Percentiles rank a stretch among this genome's conserved stretches.
phyloP scores from a whole-genome alignment of 2,888 invertebrate genomes.

The Horisme vitalbata region DNA sequence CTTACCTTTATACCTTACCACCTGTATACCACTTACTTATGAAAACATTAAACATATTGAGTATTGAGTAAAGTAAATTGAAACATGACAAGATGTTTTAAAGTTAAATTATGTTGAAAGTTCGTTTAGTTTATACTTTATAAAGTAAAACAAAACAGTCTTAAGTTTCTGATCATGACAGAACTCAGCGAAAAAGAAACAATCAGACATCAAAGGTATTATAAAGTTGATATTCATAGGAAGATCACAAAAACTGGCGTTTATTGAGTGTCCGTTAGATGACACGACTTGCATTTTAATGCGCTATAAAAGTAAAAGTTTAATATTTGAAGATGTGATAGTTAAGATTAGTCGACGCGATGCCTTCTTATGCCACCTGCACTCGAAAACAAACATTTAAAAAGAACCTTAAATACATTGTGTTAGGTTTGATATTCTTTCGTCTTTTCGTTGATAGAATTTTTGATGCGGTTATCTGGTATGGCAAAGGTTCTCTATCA shows the following conservation, averaged over 20 bases:
- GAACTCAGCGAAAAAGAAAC: no score
- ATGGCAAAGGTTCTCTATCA: conserved; percentile 56
- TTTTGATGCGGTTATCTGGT: conserved; percentile 74
- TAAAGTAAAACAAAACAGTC: no score
- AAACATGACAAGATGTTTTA: no score
- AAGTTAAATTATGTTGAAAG: no score
- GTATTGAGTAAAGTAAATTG: no score
- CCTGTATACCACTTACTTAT: no score
- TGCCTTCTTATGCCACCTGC: conserved; percentile 73
- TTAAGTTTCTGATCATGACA: no score
- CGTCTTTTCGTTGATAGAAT: conserved; percentile 40
- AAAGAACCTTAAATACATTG: conserved; percentile 30
- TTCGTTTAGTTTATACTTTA: no score
- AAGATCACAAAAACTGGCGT: conserved; percentile 39
- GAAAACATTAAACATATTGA: no score
- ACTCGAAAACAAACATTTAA: conserved; percentile 45
- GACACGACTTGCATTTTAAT: conserved; percentile 73
- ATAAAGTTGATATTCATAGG: conserved; percentile 29
- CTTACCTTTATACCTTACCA: no score
- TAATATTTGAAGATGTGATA: conserved; percentile 73
- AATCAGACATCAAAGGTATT: no score
- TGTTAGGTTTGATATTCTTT: conserved; percentile 18
- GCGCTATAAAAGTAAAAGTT: conserved; percentile 77
- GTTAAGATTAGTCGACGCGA: conserved; percentile 68
- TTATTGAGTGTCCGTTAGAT: conserved; percentile 56